phyloP scores from a whole-genome alignment of 1,140 invertebrate genomes.

The Lerema accius region DNA sequence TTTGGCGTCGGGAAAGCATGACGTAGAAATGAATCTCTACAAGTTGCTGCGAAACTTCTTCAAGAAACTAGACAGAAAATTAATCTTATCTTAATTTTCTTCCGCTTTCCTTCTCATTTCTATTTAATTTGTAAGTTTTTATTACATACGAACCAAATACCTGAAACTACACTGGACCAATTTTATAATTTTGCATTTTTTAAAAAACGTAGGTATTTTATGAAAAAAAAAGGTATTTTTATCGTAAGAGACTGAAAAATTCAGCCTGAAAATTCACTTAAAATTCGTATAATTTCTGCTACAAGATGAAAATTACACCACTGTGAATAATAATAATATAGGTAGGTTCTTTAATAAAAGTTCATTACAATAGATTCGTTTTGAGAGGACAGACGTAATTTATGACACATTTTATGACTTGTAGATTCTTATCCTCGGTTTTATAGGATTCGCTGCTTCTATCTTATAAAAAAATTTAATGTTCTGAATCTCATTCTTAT shows the following conservation, averaged over 20 bases:
- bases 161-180: slow-evolving; percentile 34
- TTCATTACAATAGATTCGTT: too few relatives aligned
- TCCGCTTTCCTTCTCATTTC: slow-evolving; percentile 58
- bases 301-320: too few relatives aligned
- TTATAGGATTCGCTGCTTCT: slow-evolving; percentile 52
- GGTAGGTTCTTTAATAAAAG: too few relatives aligned
- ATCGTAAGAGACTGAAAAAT: too few relatives aligned
- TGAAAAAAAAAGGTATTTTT: too few relatives aligned
- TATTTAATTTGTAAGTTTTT: slow-evolving; percentile 70
- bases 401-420: too few relatives aligned
- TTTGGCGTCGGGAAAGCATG: slow-evolving; percentile 16
- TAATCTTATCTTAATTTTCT: slow-evolving; percentile 70
- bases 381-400: too few relatives aligned
- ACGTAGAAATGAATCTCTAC: slow-evolving; percentile 42
- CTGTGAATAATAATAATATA: too few relatives aligned
- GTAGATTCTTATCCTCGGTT: slow-evolving; percentile 50
- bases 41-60: slow-evolving; percentile 49
- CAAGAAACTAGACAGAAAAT: slow-evolving; percentile 62
- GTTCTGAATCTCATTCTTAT: slow-evolving; percentile 49
- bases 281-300: too few relatives aligned
- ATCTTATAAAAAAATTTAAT: slow-evolving; percentile 54
- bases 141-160: slow-evolving; percentile 61
- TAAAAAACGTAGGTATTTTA: too few relatives aligned
- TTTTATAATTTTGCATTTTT: too few relatives aligned
- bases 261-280: too few relatives aligned